Percentiles rank a stretch among this genome's conserved stretches.
phyloP scores from a whole-genome alignment of 1,140 invertebrate species.

The Leptinotarsa lineolata region DNA sequence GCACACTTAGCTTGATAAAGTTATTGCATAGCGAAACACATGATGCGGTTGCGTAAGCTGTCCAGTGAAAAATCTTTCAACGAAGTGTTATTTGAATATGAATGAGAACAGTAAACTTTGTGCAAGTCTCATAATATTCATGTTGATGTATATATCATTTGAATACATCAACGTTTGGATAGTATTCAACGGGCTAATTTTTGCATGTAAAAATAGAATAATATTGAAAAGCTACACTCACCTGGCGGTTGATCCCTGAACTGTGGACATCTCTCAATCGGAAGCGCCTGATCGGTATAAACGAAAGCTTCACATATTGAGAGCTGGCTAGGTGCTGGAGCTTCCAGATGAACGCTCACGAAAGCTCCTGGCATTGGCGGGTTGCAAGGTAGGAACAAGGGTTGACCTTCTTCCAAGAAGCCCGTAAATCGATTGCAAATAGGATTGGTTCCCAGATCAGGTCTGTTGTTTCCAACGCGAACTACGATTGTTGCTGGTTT shows the following conservation, averaged over 20 bases:
- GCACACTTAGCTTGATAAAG: too few relatives aligned
- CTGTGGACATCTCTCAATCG: constrained; percentile 90
- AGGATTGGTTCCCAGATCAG: constrained; percentile 89
- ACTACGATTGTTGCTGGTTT: constrained; percentile 86
- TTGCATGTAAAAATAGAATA: too few relatives aligned
- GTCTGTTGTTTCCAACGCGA: constrained; percentile 91
- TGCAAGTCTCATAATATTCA: too few relatives aligned
- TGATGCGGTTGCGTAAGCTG: too few relatives aligned
- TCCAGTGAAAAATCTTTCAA: too few relatives aligned
- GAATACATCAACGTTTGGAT: too few relatives aligned
- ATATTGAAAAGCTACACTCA: background rate
- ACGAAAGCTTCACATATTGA: constrained; percentile 96
- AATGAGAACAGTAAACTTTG: too few relatives aligned
- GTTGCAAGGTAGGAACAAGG: constrained; percentile 89
- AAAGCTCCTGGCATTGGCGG: constrained; percentile 94
- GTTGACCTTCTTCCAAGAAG: constrained; percentile 85
- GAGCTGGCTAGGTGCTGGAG: constrained; percentile 69
- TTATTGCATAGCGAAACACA: too few relatives aligned
- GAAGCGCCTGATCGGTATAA: constrained; percentile 92
- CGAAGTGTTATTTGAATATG: too few relatives aligned
- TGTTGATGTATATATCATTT: too few relatives aligned
- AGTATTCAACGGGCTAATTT: too few relatives aligned
- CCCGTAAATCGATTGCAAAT: constrained; percentile 90
- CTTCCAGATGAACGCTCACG: constrained; percentile 88
- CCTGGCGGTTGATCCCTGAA: constrained; percentile 86